Conservation (phyloP, 2,888 invertebrate genomes). For the Nysson spinosus region DNA sequence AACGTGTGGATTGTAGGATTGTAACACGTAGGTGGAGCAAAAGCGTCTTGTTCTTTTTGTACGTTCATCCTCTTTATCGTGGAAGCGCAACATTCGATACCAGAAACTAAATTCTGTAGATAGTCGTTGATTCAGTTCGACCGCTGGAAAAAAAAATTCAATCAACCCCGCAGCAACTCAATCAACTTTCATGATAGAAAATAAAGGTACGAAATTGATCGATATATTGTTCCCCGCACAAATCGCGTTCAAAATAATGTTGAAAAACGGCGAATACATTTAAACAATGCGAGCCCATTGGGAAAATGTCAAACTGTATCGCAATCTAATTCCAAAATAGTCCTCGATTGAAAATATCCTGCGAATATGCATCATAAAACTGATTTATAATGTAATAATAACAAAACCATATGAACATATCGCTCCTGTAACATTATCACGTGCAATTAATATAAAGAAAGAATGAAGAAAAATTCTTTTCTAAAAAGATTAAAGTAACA, state of each 20-base stretch:
- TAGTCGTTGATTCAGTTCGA: constrained; percentile 37
- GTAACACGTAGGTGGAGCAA: no score
- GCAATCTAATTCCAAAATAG: constrained; percentile 44
- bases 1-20: not conserved
- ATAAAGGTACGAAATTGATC: constrained; percentile 47
- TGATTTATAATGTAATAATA: no score
- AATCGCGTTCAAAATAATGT: constrained; percentile 34
- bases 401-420: no score
- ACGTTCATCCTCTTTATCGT: not conserved
- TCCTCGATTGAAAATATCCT: no score
- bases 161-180: constrained; percentile 50
- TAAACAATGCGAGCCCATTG: constrained; percentile 24
- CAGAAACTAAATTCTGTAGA: constrained; percentile 31
- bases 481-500: no score
- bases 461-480: no score
- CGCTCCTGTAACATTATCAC: no score
- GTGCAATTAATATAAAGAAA: no score
- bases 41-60: not conserved
- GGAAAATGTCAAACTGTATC: constrained; percentile 39
- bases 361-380: no score
- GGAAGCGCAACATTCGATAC: constrained; percentile 8
- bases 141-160: constrained; percentile 34
- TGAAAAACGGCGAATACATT: constrained; percentile 28
- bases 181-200: constrained; percentile 49
- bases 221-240: constrained; percentile 22